Evolutionary conservation across 2,797 vertebrate genomes (phyloP).

Genomic region (Propithecus deckenii): DNA sequence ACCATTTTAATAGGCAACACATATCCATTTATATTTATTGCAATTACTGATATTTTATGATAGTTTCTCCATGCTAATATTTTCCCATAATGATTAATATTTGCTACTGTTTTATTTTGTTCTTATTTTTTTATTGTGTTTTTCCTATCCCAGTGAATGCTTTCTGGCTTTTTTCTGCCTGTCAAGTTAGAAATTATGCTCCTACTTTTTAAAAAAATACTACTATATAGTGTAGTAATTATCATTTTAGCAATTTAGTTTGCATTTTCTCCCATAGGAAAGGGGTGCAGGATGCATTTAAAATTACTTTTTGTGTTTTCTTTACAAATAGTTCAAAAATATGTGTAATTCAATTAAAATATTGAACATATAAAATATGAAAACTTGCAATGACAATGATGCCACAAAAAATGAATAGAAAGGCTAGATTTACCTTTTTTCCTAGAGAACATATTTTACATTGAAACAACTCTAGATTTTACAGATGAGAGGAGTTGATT

Average conservation of each 20-base stretch:
- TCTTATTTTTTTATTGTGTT: background rate
- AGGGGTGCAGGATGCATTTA: background rate
- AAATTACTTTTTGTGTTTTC: background rate
- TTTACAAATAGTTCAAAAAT: background rate
- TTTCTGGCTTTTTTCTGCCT: background rate
- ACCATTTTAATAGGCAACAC: background rate
- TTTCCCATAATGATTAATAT: background rate
- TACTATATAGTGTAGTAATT: background rate
- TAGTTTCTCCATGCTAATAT: background rate
- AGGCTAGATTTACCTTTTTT: constrained; percentile 21
- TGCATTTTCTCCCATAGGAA: background rate
- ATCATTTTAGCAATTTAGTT: background rate
- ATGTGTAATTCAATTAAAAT: background rate
- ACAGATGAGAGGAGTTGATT: constrained; percentile 67
- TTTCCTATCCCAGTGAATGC: background rate
- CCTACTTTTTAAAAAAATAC: background rate
- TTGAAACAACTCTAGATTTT: constrained; percentile 47
- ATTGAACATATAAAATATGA: background rate
- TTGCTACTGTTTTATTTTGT: background rate
- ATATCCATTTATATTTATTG: background rate
- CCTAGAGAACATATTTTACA: constrained; percentile 54
- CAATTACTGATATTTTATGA: background rate
- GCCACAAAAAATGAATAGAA: constrained; percentile 20
- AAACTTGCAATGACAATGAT: background rate
- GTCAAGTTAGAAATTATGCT: background rate